Base-by-base conservation (phyloP, 1,140 invertebrate genomes). In the Chironomus striatipennis region DNA sequence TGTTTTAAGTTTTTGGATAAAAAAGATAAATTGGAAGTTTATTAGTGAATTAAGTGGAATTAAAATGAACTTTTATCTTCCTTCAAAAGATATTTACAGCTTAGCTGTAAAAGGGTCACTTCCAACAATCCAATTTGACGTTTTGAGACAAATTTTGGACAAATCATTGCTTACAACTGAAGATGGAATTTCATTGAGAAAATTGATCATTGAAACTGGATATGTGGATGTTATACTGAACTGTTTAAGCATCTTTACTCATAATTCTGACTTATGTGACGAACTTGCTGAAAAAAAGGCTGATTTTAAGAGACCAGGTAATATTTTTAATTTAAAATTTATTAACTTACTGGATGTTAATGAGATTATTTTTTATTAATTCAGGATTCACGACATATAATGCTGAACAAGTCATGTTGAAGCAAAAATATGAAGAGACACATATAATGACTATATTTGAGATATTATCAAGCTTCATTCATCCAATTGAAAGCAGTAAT, bases 321-420 rank as follows among this genome's bases (percentile, higher is more conserved):
- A n/a, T n/a, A n/a, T n/a, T n/a, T n/a, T n/a, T n/a, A n/a, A n/a
- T n/a, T n/a, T n/a, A n/a, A n/a, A n/a, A n/a, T n/a, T n/a, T n/a
- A n/a, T n/a, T n/a, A n/a, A n/a, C n/a, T n/a, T n/a, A n/a, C n/a
- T n/a, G n/a, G n/a, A n/a, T n/a, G n/a, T n/a, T n/a, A n/a, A n/a
- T n/a, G n/a, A n/a, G n/a, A n/a, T n/a, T n/a, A n/a, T n/a, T n/a
- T n/a, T n/a, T n/a, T n/a, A n/a, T n/a, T n/a, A n/a, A n/a, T n/a
- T 96, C 94, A 1, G 98, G 94, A 2, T 91, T 93, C 74, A 95
- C 97, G 79, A 93, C 92, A 34, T 98, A 96, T 96, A 96, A 98
- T 83, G 93, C 97, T 9, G 95, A 97, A 79, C 93, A 96, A 79
- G 94, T 94, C 24, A 81, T 97, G n/a, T 80, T 94, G 72, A 85